Base-by-base conservation (phyloP, 2,888 invertebrate species). In the Sinodicranocentrus sp. region DNA sequence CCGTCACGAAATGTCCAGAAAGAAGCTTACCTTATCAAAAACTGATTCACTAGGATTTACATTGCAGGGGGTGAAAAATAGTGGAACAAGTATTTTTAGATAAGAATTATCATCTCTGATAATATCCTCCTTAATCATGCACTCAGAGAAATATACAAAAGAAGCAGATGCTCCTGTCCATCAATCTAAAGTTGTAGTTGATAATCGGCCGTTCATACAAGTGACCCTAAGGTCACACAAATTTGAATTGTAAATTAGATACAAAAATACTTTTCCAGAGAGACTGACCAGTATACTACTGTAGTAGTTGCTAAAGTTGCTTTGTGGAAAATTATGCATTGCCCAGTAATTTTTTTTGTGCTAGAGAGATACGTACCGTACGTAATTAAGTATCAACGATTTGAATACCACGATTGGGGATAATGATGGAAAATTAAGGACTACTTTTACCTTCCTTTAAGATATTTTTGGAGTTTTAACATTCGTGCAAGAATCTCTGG, bases 171-270 rank as follows among this genome's bases (percentile, higher is more conserved):
- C 5, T 25, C 15, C 43, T 19, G 73, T 73, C 73, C 67, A 67
- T 80, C 73, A 80, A 65, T 43, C n/a, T 67, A 54, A 67, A 72
- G 68, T 73, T 79, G n/a, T n/a, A n/a, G n/a, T 79, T 23, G 28
- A 26, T 25, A 78, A 70, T 65, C 39, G 13, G 28, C 10, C 19
- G 28, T 43, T 44, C 65, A 26, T 39, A n/a, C n/a, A n/a, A 39
- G 25, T 80, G 80, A 80, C 80, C 80, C 72, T 52, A 73, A 72
- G 80, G 80, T 73, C 80, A 73, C 23, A 21, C n/a, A 5, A 5
- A 73, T 80, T 80, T 73, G 73, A 80, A 80, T 67, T 80, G 80
- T 73, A 80, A 80, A 80, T 80, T 72, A 67, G 8, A 8, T 13
- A 39, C 39, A 21, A 21, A 15, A 63, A 13, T 39, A 39, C 39